Percentiles rank a stretch among this genome's conserved stretches.
phyloP scores from a whole-genome alignment of 2,797 vertebrate species.

The Acanthornis magna region DNA sequence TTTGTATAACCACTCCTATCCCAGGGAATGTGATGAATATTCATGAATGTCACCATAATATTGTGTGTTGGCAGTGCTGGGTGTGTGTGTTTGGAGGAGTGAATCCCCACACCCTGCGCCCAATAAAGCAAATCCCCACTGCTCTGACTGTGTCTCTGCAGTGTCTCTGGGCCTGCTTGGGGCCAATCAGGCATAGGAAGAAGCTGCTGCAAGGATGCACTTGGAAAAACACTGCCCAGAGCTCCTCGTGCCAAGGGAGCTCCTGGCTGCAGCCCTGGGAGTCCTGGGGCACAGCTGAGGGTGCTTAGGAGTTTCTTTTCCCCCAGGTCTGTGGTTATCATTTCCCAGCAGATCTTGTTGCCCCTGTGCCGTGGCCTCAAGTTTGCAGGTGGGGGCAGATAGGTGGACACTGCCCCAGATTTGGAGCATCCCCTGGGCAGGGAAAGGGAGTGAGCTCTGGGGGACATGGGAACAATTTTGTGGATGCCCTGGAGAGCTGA shows the following conservation, averaged over 20 bases:
- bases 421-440: not conserved
- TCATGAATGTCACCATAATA: no score
- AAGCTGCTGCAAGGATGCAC: not conserved
- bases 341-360: not conserved
- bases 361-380: rapidly evolving
- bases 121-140: no score
- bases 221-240: rapidly evolving
- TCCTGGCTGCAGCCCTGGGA: not conserved
- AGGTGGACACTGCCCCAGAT: not conserved
- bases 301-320: not conserved
- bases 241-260: not conserved
- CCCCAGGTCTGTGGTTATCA: rapidly evolving
- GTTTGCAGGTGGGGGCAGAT: not conserved
- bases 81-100: no score
- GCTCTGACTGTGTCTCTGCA: no score
- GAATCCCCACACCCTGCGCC: no score
- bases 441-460: not conserved
- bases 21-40: no score
- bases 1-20: no score
- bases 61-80: no score
- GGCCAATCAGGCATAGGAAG: not conserved
- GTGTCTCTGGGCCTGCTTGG: no score
- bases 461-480: not conserved
- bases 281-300: not conserved
- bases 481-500: not conserved